Conservation (phyloP, 2,888 invertebrate species). For the Sisyra terminalis region DNA sequence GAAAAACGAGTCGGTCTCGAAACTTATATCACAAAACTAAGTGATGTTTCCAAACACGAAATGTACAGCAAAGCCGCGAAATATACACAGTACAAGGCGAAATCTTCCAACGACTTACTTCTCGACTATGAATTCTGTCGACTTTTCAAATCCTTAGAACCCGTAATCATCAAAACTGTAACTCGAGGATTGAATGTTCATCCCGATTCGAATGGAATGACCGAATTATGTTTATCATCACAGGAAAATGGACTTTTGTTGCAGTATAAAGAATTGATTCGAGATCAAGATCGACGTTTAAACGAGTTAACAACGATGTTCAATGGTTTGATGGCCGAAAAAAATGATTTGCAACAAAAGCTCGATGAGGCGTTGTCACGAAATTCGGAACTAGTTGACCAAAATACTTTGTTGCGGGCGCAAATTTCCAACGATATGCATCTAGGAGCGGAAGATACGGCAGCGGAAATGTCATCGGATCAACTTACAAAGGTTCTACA, state of each 20-base stretch:
- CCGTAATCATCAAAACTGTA: conserved; percentile 35
- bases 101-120: conserved; percentile 58
- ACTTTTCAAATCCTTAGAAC: conserved; percentile 68
- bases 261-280: conserved; percentile 81
- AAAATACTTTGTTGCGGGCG: conserved; percentile 72
- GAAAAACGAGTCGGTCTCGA: conserved; percentile 84
- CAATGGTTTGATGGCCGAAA: conserved; percentile 26
- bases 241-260: conserved; percentile 35
- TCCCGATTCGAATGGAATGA: conserved; percentile 30
- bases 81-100: conserved; percentile 75
- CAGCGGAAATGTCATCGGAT: conserved; percentile 9
- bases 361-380: conserved; percentile 51
- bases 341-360: conserved; percentile 27
- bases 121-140: conserved; percentile 92
- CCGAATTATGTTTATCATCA: conserved; percentile 30
- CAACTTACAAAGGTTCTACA: conserved; percentile 20
- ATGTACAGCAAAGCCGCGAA: conserved; percentile 84
- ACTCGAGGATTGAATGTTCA: conserved; percentile 24
- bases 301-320: conserved; percentile 35
- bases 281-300: conserved; percentile 68
- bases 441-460: conserved; percentile 2
- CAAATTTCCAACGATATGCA: conserved; percentile 35
- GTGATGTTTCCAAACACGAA: conserved; percentile 77
- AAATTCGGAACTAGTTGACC: conserved; percentile 64
- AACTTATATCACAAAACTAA: conserved; percentile 67